Evolutionary conservation across 2,888 invertebrate species (phyloP).

Genomic region (Hyposoter dolosus): DNA sequence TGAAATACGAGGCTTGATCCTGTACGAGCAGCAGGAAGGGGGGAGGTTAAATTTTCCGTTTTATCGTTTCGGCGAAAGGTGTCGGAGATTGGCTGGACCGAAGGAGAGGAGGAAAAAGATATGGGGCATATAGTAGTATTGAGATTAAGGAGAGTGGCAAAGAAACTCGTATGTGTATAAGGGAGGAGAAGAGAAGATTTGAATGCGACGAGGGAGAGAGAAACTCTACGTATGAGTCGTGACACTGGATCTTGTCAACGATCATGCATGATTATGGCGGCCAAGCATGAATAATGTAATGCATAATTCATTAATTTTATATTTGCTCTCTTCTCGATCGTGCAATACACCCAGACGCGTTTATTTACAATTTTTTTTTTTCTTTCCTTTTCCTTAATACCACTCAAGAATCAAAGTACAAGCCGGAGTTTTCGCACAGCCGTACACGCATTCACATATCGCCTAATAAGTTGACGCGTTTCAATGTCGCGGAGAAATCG

Average conservation of each 20-base stretch:
- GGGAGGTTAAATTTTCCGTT: conserved; percentile 51
- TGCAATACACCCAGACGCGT: conserved; percentile 15
- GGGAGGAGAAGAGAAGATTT: conserved; percentile 10
- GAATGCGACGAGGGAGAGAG: conserved; percentile 32
- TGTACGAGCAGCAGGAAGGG: not conserved
- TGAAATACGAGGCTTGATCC: conserved; percentile 53
- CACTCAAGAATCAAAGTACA: not conserved
- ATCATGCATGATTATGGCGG: conserved; percentile 80
- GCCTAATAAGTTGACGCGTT: conserved; percentile 75
- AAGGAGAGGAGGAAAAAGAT: conserved; percentile 19
- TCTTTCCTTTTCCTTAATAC: not conserved
- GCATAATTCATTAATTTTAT: conserved; percentile 81
- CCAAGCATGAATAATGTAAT: conserved; percentile 81
- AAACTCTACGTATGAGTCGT: conserved; percentile 64
- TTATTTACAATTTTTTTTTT: conserved; percentile 12
- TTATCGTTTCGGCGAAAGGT: conserved; percentile 63
- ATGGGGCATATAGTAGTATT: not conserved
- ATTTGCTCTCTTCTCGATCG: conserved; percentile 70
- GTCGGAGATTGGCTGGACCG: conserved; percentile 43
- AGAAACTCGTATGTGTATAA: not conserved
- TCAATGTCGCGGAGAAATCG: conserved; percentile 76
- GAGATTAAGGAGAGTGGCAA: conserved; percentile 13
- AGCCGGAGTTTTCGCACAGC: not conserved
- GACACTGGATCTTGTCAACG: conserved; percentile 81
- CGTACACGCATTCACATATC: conserved; percentile 62